A percentile compares a stretch with the other conserved stretches of the same genome.
Evolutionary conservation across 2,113 vertebrate species (phyloP).

Genomic region (Amblyopsis rosae): DNA sequence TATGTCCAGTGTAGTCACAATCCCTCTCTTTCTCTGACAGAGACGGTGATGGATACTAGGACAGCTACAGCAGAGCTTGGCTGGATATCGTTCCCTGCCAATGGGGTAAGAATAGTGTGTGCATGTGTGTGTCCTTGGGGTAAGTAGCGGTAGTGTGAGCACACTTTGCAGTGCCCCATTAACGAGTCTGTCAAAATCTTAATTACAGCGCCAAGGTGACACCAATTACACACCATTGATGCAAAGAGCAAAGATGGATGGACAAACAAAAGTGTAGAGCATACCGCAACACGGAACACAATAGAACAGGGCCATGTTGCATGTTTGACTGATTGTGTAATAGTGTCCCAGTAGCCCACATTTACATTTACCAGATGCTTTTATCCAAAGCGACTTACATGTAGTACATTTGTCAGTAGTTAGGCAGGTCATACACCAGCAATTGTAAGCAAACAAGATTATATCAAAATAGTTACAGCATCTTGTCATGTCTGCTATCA

Average conservation of each 20-base stretch:
- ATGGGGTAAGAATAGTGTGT: conserved; percentile 85
- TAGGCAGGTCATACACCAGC: too few relatives aligned
- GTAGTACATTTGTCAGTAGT: too few relatives aligned
- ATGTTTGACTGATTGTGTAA: too few relatives aligned
- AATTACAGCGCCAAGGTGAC: conserved; percentile 68
- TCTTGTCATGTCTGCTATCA: too few relatives aligned
- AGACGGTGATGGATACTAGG: conserved; percentile 95
- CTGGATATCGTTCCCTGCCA: conserved; percentile 93
- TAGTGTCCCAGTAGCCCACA: too few relatives aligned
- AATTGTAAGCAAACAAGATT: too few relatives aligned
- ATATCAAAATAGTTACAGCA: too few relatives aligned
- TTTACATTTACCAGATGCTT: too few relatives aligned
- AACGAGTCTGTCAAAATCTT: conserved; percentile 67
- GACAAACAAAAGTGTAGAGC: not conserved
- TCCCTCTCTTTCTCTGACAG: conserved; percentile 72
- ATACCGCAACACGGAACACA: not conserved
- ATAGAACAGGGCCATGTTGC: not conserved
- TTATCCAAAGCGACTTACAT: too few relatives aligned
- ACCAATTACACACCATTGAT: conserved; percentile 58
- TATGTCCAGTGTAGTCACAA: not conserved
- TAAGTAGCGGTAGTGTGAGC: conserved; percentile 38
- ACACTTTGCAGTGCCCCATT: conserved; percentile 56
- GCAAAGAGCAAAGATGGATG: conserved; percentile 36
- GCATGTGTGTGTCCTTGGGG: conserved; percentile 31
- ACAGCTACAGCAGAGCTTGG: conserved; percentile 94